Evolutionary conservation across 2,888 invertebrate species (phyloP).

Genomic region (Vannuccia rotundouncinata): DNA sequence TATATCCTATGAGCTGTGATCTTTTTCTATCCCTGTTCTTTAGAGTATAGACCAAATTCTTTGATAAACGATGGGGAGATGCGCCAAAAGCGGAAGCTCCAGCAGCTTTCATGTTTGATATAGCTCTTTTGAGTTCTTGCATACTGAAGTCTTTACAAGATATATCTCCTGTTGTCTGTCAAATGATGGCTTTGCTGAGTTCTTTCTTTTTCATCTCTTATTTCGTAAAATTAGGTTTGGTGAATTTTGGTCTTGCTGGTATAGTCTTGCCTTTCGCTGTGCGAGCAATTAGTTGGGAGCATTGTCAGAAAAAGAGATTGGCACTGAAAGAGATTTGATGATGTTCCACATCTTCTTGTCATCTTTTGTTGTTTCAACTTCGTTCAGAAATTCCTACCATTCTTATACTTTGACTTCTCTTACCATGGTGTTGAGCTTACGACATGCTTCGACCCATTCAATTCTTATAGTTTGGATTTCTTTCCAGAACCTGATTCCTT

Average conservation of each 20-base stretch:
- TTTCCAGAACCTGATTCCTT: too few relatives aligned
- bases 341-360: background rate
- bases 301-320: background rate
- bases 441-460: too few relatives aligned
- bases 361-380: background rate
- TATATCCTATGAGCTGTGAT: background rate
- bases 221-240: too few relatives aligned
- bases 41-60: background rate
- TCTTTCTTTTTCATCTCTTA: background rate
- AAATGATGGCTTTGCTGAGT: background rate
- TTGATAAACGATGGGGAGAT: background rate
- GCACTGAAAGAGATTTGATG: background rate
- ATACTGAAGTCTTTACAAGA: too few relatives aligned
- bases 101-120: background rate
- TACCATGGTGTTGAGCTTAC: background rate
- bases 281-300: slow-evolving; percentile 1
- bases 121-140: background rate
- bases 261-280: background rate
- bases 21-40: background rate
- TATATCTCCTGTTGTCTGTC: background rate
- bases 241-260: background rate
- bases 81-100: background rate
- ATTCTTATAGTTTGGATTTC: too few relatives aligned
- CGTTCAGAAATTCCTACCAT: background rate
- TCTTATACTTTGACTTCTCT: slow-evolving; percentile 1